phyloP scores from a whole-genome alignment of 2,888 invertebrate species.

The Rhogogaster chlorosoma region DNA sequence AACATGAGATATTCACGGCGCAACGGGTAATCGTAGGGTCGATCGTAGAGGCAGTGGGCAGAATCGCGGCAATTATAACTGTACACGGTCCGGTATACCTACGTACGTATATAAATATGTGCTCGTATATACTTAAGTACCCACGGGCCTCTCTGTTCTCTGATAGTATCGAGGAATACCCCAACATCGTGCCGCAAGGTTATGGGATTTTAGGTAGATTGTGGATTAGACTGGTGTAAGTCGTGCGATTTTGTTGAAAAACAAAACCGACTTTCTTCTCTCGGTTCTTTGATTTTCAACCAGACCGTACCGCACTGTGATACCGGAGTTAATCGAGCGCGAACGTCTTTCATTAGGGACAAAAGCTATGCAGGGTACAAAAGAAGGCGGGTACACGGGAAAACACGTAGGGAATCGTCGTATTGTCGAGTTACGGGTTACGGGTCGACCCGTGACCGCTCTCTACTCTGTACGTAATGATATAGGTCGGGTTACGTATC shows the following conservation, averaged over 20 bases:
- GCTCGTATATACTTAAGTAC: not conserved
- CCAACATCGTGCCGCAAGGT: not conserved
- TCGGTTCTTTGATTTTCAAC: not conserved
- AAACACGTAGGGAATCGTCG: not conserved
- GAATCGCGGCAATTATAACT: slow-evolving; percentile 69
- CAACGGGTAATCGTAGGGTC: slow-evolving; percentile 68
- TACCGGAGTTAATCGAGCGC: slow-evolving; percentile 1
- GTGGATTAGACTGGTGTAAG: not conserved
- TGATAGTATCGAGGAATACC: not conserved
- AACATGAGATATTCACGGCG: slow-evolving; percentile 66
- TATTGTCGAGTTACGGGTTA: not conserved
- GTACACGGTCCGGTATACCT: slow-evolving; percentile 55
- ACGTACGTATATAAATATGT: not conserved
- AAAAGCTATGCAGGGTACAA: not conserved
- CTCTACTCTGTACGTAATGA: not conserved
- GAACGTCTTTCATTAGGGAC: not conserved
- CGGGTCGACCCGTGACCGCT: not conserved
- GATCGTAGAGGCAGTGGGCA: slow-evolving; percentile 58
- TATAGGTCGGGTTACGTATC: slow-evolving; percentile 23
- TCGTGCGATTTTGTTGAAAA: not conserved
- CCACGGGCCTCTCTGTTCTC: not conserved
- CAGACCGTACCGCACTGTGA: not conserved
- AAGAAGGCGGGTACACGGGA: not conserved
- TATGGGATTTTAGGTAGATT: slow-evolving; percentile 51
- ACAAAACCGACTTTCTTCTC: not conserved